phyloP scores from a whole-genome alignment of 2,888 invertebrate species.

The Bellardia bayeri region DNA sequence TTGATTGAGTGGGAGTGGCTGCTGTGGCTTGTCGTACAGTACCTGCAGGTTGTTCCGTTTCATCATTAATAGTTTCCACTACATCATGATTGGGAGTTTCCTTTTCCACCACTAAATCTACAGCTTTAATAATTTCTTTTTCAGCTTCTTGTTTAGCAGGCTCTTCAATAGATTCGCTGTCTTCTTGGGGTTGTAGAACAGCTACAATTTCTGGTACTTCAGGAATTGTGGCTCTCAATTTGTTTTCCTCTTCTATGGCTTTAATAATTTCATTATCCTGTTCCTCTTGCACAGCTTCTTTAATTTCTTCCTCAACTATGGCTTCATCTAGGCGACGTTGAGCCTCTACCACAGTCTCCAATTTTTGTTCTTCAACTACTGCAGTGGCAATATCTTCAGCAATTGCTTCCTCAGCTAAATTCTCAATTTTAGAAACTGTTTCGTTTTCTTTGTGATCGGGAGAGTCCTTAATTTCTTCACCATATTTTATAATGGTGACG shows the following conservation, averaged over 20 bases:
- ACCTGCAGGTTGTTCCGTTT: slow-evolving; percentile 59
- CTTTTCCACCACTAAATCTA: slow-evolving; percentile 46
- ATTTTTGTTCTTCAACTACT: slow-evolving; percentile 68
- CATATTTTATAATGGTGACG: slow-evolving; percentile 71
- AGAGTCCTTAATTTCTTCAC: slow-evolving; percentile 54
- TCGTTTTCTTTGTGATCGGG: slow-evolving; percentile 42
- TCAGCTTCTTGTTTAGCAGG: slow-evolving; percentile 29
- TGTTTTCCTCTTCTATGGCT: slow-evolving; percentile 44
- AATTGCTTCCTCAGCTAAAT: slow-evolving; percentile 59
- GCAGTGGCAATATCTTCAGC: slow-evolving; percentile 71
- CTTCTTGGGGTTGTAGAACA: slow-evolving; percentile 38
- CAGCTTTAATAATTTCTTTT: slow-evolving; percentile 21
- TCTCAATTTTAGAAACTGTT: slow-evolving; percentile 59
- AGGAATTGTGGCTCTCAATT: not conserved
- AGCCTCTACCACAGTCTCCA: slow-evolving; percentile 72
- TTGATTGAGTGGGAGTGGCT: slow-evolving; percentile 78
- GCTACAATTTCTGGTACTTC: slow-evolving; percentile 4
- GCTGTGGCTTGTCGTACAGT: slow-evolving; percentile 80
- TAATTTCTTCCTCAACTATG: slow-evolving; percentile 67
- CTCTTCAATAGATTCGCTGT: slow-evolving; percentile 24
- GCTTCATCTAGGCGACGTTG: slow-evolving; percentile 68
- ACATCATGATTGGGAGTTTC: slow-evolving; percentile 13
- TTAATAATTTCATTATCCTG: slow-evolving; percentile 60
- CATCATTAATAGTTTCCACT: not conserved
- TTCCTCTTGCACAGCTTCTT: slow-evolving; percentile 66